These are phyloP conservation scores for Anthoscopus minutus DNA, from an alignment of 2,113 vertebrate genomes.

Conservation along the genomic window DNA sequence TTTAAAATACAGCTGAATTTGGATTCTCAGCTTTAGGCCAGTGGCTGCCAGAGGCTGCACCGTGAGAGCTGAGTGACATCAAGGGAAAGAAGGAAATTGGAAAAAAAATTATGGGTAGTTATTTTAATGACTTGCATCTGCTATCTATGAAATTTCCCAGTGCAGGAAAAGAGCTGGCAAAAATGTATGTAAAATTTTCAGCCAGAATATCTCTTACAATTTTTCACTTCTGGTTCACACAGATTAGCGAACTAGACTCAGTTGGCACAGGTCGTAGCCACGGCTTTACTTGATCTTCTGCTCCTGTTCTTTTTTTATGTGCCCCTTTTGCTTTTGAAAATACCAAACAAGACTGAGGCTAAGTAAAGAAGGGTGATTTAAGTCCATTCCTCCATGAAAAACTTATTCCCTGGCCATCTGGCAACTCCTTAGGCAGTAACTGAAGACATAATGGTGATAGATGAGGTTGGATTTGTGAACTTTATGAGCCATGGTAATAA, in stretches of 20 bases:
- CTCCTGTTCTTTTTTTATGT: background rate
- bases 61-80: background rate
- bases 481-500: slow-evolving; percentile 24
- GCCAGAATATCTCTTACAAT: background rate
- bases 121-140: background rate
- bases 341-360: background rate
- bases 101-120: background rate
- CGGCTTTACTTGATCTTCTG: background rate
- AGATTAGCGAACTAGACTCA: background rate
- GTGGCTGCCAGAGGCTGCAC: background rate
- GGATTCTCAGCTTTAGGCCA: background rate
- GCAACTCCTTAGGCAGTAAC: background rate
- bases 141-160: background rate
- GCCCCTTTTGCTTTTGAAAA: background rate
- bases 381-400: background rate
- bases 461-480: slow-evolving; percentile 25
- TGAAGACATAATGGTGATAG: slow-evolving; percentile 8
- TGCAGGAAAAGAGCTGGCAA: background rate
- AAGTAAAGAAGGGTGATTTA: background rate
- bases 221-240: background rate
- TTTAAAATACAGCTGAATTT: background rate
- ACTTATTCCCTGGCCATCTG: slow-evolving; percentile 19
- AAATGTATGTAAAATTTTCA: background rate
- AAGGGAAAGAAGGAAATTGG: background rate
- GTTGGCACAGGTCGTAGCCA: background rate